Base-by-base conservation (phyloP, 2,888 invertebrate species). In the Xestia rhomboidea region DNA sequence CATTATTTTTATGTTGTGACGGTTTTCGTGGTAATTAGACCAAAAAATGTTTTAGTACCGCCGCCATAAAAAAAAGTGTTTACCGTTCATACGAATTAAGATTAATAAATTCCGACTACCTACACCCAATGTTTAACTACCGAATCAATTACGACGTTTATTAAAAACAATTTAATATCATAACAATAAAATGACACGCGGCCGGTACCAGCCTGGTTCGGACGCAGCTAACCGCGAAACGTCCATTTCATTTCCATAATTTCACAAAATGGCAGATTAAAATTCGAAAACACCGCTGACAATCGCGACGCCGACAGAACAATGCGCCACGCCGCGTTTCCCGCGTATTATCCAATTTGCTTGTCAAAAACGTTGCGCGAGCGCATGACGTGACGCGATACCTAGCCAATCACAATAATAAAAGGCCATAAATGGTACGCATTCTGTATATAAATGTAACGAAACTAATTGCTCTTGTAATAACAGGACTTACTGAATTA, bases 201-300 rank as follows among this genome's bases (percentile, higher is more conserved):
- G 89, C 89, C 90, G 88, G 88, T 89, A 82, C 67, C 77, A 83
- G 71, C 87, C 86, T 89, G 87, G 90, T 90, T 88, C 91, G 92
- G 90, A 90, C 91, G 92, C 94, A 95, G 92, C 95, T 95, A 95
- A 95, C 96, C 95, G 95, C 95, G 94, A 95, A 96, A 95, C 95
- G 93, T 95, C 94, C 94, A 94, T 95, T 96, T 94, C 92, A 94
- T 95, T 95, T 95, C 94, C 94, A 95, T 96, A 95, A 96, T 95
- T 94, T 94, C 93, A 95, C 94, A 95, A 96, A 95, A 95, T 95
- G 93, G 92, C 93, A 93, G 94, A 95, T 95, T 95, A 94, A 94
- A 95, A 95, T 94, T 94, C 93, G 92, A 95, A 95, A 94, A 94
- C 92, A 91, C 89, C 92, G 92, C 93, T 95, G 96, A 96, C 96